Conservation (phyloP, 2,888 invertebrate species). For the Cinara cedri region DNA sequence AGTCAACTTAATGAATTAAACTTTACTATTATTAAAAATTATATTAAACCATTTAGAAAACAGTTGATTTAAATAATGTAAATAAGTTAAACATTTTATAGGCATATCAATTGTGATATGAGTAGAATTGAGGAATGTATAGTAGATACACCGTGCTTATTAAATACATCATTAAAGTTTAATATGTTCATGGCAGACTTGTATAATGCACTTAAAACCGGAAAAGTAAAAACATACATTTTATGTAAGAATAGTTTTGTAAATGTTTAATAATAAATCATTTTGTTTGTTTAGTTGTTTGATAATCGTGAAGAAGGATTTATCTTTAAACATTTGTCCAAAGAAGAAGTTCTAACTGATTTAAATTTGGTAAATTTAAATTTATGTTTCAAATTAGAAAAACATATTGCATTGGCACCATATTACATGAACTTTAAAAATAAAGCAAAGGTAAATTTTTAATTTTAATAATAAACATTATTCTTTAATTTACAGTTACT, state of each 20-base stretch:
- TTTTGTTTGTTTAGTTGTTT: constrained; percentile 27
- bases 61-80: neutral
- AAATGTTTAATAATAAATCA: neutral
- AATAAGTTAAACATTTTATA: neutral
- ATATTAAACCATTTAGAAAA: neutral
- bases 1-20: neutral
- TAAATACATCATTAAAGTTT: neutral
- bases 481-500: neutral
- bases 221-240: constrained; percentile 17
- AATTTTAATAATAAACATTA: neutral
- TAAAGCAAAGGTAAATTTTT: constrained; percentile 16
- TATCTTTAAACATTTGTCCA: constrained; percentile 28
- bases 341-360: constrained; percentile 30
- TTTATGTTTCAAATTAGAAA: constrained; percentile 42
- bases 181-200: constrained; percentile 43
- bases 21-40: neutral
- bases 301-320: constrained; percentile 50
- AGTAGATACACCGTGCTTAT: neutral
- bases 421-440: constrained; percentile 42
- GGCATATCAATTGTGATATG: constrained; percentile 17
- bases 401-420: constrained; percentile 52
- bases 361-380: constrained; percentile 41
- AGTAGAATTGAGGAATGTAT: constrained; percentile 2
- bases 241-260: neutral
- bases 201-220: constrained; percentile 20